Percentiles rank a stretch among this genome's conserved stretches.
phyloP scores from a whole-genome alignment of 2,888 invertebrate genomes.

The Trimorus sp. region DNA sequence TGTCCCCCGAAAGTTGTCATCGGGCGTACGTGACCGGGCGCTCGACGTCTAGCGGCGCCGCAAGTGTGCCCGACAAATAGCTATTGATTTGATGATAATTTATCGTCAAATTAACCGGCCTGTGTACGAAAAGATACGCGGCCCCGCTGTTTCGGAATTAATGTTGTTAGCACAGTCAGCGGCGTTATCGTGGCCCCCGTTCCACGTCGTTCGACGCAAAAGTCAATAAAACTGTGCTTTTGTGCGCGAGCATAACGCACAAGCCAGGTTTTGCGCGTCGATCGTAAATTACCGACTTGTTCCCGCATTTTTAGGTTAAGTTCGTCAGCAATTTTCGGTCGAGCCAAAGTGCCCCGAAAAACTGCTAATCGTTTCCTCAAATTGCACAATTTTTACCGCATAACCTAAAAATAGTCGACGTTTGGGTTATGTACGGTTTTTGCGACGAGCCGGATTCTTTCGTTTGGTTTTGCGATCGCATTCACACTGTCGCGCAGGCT shows the following conservation, averaged over 20 bases:
- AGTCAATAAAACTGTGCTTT: slow-evolving; percentile 36
- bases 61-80: slow-evolving; percentile 42
- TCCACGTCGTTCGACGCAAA: slow-evolving; percentile 31
- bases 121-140: slow-evolving; percentile 50
- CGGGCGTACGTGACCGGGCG: slow-evolving; percentile 51
- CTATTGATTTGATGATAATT: slow-evolving; percentile 56
- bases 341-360: no score
- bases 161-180: slow-evolving; percentile 53
- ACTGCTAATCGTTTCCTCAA: no score
- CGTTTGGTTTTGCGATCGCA: slow-evolving; percentile 39
- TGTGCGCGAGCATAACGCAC: slow-evolving; percentile 13
- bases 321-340: no score
- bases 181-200: slow-evolving; percentile 35
- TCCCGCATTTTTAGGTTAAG: no score
- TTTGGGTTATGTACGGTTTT: no score
- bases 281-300: no score
- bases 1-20: slow-evolving; percentile 37
- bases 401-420: no score
- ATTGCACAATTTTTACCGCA: no score
- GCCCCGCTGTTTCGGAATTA: slow-evolving; percentile 50
- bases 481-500: slow-evolving; percentile 60
- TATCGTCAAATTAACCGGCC: slow-evolving; percentile 50
- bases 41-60: slow-evolving; percentile 10
- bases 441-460: slow-evolving; percentile 15
- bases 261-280: slow-evolving; percentile 1